These are phyloP conservation scores for Metellina segmentata DNA, from an alignment of 2,888 invertebrate genomes.

Conservation along the genomic window DNA sequence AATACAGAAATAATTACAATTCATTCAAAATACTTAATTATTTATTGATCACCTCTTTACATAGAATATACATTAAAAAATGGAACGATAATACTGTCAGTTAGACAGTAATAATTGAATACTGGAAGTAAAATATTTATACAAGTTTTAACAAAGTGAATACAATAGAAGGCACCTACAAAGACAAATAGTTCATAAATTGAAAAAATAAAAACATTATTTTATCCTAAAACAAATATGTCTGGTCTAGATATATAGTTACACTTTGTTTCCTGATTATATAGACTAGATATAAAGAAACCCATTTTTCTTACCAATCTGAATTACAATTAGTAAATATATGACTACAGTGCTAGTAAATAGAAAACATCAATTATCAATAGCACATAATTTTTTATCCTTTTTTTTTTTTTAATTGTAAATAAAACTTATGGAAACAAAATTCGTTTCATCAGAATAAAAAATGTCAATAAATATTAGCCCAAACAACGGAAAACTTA, in stretches of 20 bases:
- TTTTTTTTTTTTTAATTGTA: too few species aligned
- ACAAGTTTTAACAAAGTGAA: background rate
- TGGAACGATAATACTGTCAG: slow-evolving; percentile 1
- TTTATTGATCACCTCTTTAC: slow-evolving; percentile 15
- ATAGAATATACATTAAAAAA: slow-evolving; percentile 10
- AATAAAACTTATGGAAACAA: too few species aligned
- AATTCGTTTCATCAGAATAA: too few species aligned
- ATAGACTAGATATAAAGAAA: slow-evolving; percentile 25
- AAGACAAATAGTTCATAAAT: background rate
- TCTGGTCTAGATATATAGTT: slow-evolving; percentile 2
- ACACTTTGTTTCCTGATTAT: slow-evolving; percentile 10
- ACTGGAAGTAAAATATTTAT: background rate
- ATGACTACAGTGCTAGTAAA: background rate
- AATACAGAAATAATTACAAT: too few species aligned
- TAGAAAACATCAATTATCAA: background rate
- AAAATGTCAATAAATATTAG: too few species aligned
- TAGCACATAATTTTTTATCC: background rate
- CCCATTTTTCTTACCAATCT: background rate
- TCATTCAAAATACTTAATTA: slow-evolving; percentile 28
- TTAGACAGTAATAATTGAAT: background rate
- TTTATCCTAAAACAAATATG: background rate
- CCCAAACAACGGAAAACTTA: too few species aligned
- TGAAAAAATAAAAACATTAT: background rate
- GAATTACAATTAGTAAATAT: background rate
- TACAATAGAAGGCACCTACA: slow-evolving; percentile 19